These are phyloP conservation scores for Andrena praecox DNA, from an alignment of 2,888 invertebrate genomes.

Conservation along the genomic window DNA sequence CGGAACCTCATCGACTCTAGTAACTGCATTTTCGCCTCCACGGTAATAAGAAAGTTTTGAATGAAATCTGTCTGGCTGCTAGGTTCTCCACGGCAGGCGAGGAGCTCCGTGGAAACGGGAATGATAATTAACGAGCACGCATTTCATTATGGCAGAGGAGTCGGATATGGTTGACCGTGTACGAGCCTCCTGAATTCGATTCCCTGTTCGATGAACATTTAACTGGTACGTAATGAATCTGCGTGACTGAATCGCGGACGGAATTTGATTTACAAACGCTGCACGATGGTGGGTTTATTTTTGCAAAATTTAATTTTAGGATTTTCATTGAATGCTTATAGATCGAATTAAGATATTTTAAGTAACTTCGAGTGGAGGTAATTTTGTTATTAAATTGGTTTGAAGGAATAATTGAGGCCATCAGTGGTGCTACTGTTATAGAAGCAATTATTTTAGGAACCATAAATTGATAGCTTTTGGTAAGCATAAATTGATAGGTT, in stretches of 20 bases:
- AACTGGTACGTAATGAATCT: neutral
- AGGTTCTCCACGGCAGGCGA: neutral
- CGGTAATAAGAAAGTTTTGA: conserved; percentile 29
- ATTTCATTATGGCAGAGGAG: neutral
- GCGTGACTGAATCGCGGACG: too few relatives aligned
- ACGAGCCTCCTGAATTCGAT: neutral
- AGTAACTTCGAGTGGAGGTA: neutral
- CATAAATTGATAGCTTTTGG: too few relatives aligned
- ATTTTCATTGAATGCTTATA: neutral
- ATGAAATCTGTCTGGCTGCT: conserved; percentile 17
- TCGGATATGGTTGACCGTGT: conserved; percentile 26
- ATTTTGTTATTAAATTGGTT: neutral
- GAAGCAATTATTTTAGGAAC: too few relatives aligned
- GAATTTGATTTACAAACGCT: too few relatives aligned
- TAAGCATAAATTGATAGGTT: too few relatives aligned
- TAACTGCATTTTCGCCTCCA: conserved; percentile 8
- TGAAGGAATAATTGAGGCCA: too few relatives aligned
- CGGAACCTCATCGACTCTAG: conserved; percentile 10
- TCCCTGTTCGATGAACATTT: conserved; percentile 1
- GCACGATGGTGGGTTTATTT: too few relatives aligned
- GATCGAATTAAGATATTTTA: neutral
- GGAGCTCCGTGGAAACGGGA: conserved; percentile 18
- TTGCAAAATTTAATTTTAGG: neutral
- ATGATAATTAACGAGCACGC: conserved; percentile 44
- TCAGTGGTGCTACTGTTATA: too few relatives aligned